These are phyloP conservation scores for Marasmarcha lunaedactyla DNA, from an alignment of 2,888 invertebrate species.

Conservation along the genomic window DNA sequence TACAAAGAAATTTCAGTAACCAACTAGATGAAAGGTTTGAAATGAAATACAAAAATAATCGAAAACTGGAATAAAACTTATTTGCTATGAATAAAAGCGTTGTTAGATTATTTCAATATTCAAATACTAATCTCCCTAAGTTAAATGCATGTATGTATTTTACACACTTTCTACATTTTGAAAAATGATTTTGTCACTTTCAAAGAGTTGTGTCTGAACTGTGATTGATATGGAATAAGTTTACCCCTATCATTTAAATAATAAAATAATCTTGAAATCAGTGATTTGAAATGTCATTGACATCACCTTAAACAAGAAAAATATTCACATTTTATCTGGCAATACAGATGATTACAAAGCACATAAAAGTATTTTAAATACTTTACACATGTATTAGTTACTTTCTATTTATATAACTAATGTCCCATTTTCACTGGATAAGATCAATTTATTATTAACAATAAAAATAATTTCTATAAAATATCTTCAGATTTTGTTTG, in stretches of 20 bases:
- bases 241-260: slow-evolving; percentile 23
- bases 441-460: slow-evolving; percentile 44
- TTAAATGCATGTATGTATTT: slow-evolving; percentile 62
- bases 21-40: slow-evolving; percentile 54
- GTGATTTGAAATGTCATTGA: slow-evolving; percentile 66
- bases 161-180: slow-evolving; percentile 48
- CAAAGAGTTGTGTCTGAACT: slow-evolving; percentile 13
- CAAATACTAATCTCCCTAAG: slow-evolving; percentile 51
- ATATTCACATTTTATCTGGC: slow-evolving; percentile 71
- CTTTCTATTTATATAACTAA: slow-evolving; percentile 46
- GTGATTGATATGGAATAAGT: slow-evolving; percentile 1
- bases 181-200: slow-evolving; percentile 41
- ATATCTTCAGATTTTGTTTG: slow-evolving; percentile 46
- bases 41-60: slow-evolving; percentile 50
- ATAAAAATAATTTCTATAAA: slow-evolving; percentile 63
- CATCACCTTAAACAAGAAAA: slow-evolving; percentile 62
- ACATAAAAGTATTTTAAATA: slow-evolving; percentile 50
- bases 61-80: slow-evolving; percentile 47
- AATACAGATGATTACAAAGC: slow-evolving; percentile 64
- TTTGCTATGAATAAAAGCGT: slow-evolving; percentile 52
- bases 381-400: slow-evolving; percentile 38
- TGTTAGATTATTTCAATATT: slow-evolving; percentile 47
- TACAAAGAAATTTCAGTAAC: slow-evolving; percentile 58
- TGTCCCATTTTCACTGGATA: slow-evolving; percentile 61
- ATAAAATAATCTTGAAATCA: slow-evolving; percentile 62